Base-by-base conservation (phyloP, 2,113 vertebrate species). In the Garra rufa region DNA sequence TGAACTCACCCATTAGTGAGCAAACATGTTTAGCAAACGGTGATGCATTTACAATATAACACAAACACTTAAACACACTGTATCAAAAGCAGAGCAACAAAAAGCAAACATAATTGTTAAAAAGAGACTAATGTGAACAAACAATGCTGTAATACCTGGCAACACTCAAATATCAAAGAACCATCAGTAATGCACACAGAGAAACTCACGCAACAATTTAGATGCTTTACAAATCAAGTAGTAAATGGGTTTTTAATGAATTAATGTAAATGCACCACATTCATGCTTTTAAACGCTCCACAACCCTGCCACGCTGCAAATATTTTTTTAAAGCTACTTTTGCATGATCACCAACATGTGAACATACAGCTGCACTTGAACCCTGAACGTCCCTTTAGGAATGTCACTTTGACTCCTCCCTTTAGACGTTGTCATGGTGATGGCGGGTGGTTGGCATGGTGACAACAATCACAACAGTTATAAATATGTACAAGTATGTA, bases 401-500 rank as follows among this genome's bases (percentile, higher is more conserved):
- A n/a, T 21, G 69, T 48, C 3, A 26, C 9, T 21, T 41, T 6
- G 17, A 24, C 44, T 30, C 71, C 71, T 75, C 71, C 71, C 26
- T 14, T 30, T 50, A 17, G 13, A 10, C 1, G 9, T 3, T 9
- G 52, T 61, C 76, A 78, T 44, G 38, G 34, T 17, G 52, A 79
- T 14, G 9, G n/a, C 55, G 9, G 38, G 6, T n/a, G 76, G 34
- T 61, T 28, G 76, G 76, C 76, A 59, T 44, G 55, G 55, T 1
- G 34, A 61, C 76, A 28, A 7, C 55, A 76, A 14, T 41, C 10
- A 6, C 21, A 55, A 52, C 1, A 6, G 48, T 76, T 55, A 34
- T 76, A 79, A 28, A 79, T 61, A 79, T 63, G 43, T 65, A 48
- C 41, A 48, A 65, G 2, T 48, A 65, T 63, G 61, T 65, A n/a